Evolutionary conservation across 2,888 invertebrate species (phyloP).

Genomic region (Antheraea assamensis): DNA sequence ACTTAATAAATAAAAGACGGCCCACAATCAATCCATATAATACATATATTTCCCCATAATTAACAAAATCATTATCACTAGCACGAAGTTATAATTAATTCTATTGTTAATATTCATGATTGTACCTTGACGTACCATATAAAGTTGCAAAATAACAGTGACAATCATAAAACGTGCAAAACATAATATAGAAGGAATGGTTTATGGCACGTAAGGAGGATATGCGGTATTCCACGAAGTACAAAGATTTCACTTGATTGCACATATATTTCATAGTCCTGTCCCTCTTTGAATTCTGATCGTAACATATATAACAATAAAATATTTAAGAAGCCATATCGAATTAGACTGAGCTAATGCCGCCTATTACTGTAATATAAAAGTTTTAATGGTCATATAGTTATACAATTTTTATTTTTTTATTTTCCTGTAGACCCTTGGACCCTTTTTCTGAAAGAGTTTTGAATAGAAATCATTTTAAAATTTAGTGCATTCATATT

Average conservation of each 20-base stretch:
- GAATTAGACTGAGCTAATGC: background rate
- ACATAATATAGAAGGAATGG: slow-evolving; percentile 59
- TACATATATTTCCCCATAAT: too few species aligned
- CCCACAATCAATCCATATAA: too few species aligned
- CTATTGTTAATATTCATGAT: slow-evolving; percentile 26
- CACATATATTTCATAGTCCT: slow-evolving; percentile 61
- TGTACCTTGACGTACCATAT: slow-evolving; percentile 38
- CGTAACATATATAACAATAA: background rate
- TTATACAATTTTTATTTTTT: too few species aligned
- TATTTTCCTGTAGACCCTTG: too few species aligned
- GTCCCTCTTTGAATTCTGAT: slow-evolving; percentile 17
- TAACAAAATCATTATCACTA: too few species aligned
- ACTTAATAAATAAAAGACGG: too few species aligned
- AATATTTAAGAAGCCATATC: background rate
- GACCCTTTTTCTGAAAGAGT: too few species aligned
- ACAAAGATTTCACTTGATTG: slow-evolving; percentile 66
- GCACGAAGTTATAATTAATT: background rate
- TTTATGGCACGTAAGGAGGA: slow-evolving; percentile 68
- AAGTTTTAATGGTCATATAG: background rate
- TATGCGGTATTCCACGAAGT: slow-evolving; percentile 53
- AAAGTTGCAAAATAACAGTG: slow-evolving; percentile 54
- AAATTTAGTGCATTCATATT: too few species aligned
- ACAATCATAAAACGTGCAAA: slow-evolving; percentile 64
- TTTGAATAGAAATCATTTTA: too few species aligned
- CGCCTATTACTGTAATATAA: background rate